A percentile compares a stretch with the other conserved stretches of the same genome.
phyloP scores from a whole-genome alignment of 2,797 vertebrate genomes.

The Salarias fasciatus region DNA sequence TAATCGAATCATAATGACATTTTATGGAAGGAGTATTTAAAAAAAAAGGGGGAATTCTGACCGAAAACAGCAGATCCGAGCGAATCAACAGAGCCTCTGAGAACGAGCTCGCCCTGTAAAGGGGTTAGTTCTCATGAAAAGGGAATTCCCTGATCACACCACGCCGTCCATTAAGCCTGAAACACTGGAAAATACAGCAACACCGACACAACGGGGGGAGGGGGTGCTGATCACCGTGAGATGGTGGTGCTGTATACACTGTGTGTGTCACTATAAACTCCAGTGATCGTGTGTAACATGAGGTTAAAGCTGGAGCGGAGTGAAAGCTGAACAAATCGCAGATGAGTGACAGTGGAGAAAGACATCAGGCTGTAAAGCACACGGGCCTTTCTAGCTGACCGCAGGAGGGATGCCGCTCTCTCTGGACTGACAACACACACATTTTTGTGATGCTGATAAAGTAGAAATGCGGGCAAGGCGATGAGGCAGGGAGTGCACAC shows the following conservation, averaged over 20 bases:
- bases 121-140: conserved; percentile 49
- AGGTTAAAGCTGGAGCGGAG: too few species aligned
- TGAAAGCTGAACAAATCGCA: neutral
- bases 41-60: conserved; percentile 31
- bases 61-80: conserved; percentile 39
- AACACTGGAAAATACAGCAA: neutral
- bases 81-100: conserved; percentile 38
- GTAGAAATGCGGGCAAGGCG: conserved; percentile 10
- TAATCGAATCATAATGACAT: conserved; percentile 39
- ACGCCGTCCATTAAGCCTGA: conserved; percentile 6
- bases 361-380: conserved; percentile 37
- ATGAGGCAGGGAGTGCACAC: conserved; percentile 13
- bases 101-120: conserved; percentile 30
- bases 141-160: conserved; percentile 33
- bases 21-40: conserved; percentile 30
- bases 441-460: conserved; percentile 38
- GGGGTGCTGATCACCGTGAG: neutral
- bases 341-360: conserved; percentile 16
- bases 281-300: too few species aligned
- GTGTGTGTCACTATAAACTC: too few species aligned
- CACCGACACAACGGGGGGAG: neutral
- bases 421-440: conserved; percentile 66
- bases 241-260: too few species aligned
- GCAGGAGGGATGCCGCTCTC: conserved; percentile 42
- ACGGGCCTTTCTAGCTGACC: conserved; percentile 39